Evolutionary conservation across 2,113 vertebrate genomes (phyloP).

Genomic region (Sceloporus tristichus): DNA sequence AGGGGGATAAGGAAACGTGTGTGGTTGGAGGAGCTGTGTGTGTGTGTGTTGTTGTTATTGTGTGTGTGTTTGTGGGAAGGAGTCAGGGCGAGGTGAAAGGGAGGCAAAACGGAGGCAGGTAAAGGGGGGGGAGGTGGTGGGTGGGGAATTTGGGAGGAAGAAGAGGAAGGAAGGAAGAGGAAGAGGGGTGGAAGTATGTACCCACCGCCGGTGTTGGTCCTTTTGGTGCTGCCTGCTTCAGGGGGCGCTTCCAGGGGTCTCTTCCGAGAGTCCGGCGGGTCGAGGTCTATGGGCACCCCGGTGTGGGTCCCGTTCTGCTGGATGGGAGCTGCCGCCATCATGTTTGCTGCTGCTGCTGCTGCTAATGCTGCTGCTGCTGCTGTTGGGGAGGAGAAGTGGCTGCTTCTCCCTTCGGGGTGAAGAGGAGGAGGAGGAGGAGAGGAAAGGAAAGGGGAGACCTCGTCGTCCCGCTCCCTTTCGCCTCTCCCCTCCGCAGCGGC

Average conservation of each 20-base stretch:
- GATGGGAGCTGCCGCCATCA: constrained; percentile 88
- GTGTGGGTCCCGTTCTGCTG: constrained; percentile 87
- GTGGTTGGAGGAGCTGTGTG: constrained; percentile 49
- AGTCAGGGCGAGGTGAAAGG: constrained; percentile 23
- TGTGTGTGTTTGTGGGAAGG: too few relatives aligned
- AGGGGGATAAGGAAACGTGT: constrained; percentile 67
- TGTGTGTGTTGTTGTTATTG: too few relatives aligned
- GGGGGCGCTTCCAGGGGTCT: constrained; percentile 86
- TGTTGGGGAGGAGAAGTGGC: constrained; percentile 70
- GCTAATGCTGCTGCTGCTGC: constrained; percentile 77
- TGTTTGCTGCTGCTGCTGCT: constrained; percentile 81
- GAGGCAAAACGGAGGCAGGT: constrained; percentile 7
- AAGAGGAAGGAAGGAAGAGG: constrained; percentile 25
- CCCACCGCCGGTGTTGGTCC: constrained; percentile 87
- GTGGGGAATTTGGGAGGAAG: constrained; percentile 30
- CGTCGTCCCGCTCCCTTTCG: constrained; percentile 60
- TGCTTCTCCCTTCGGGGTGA: constrained; percentile 70
- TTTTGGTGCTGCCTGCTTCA: constrained; percentile 87
- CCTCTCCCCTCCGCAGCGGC: constrained; percentile 13
- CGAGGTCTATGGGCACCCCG: constrained; percentile 85
- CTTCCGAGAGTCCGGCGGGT: constrained; percentile 86
- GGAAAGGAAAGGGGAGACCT: constrained; percentile 48
- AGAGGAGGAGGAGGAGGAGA: constrained; percentile 48
- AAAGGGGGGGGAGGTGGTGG: constrained; percentile 49
- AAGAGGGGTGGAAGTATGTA: constrained; percentile 58